phyloP scores from a whole-genome alignment of 2,113 vertebrate species.

The Tautogolabrus adspersus region DNA sequence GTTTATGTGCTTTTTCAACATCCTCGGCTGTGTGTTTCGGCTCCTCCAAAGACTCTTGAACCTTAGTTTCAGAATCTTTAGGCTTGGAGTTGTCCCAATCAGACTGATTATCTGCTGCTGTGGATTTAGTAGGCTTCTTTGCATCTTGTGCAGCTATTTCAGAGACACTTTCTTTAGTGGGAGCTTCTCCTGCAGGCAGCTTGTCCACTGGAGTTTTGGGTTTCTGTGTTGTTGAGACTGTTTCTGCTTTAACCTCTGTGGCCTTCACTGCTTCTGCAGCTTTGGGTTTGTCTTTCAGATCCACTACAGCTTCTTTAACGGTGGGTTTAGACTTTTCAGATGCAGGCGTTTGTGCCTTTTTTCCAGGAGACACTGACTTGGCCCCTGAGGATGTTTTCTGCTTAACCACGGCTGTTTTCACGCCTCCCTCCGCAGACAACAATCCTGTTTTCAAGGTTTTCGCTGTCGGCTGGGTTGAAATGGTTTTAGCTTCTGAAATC shows the following conservation, averaged over 20 bases:
- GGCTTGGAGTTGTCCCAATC: background rate
- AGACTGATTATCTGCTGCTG: too few relatives aligned
- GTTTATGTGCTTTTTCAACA: background rate
- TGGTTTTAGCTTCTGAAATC: constrained; percentile 14
- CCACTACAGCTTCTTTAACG: background rate
- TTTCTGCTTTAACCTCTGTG: too few relatives aligned
- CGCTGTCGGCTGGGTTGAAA: background rate
- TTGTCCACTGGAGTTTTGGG: too few relatives aligned
- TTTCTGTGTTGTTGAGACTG: too few relatives aligned
- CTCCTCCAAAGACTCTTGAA: background rate
- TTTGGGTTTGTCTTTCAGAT: background rate
- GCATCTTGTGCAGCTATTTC: background rate
- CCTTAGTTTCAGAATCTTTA: background rate
- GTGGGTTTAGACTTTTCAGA: background rate
- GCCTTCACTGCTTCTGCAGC: too few relatives aligned
- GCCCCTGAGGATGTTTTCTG: background rate
- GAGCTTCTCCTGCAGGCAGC: background rate
- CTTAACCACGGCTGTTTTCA: background rate
- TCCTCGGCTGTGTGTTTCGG: background rate
- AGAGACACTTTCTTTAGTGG: background rate
- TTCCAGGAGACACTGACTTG: background rate
- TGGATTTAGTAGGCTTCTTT: background rate
- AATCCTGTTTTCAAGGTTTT: background rate
- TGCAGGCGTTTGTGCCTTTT: background rate
- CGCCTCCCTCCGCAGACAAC: background rate